A percentile compares a stretch with the other conserved stretches of the same genome.
Conservation (phyloP, 1,140 invertebrate genomes). For the Bombyx mandarina region DNA sequence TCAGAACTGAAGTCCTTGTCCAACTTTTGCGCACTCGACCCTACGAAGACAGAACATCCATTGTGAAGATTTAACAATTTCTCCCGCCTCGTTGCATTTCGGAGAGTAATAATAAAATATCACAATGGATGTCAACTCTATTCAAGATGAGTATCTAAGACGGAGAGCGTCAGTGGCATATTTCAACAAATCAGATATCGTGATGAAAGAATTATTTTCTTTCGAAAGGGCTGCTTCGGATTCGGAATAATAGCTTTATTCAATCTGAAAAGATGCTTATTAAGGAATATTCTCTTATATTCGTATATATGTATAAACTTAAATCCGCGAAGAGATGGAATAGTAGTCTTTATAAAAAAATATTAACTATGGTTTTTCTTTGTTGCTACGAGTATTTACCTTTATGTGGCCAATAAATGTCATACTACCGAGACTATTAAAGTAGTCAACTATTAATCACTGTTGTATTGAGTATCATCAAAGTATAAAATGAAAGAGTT, state of each 20-base stretch:
- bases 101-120: slow-evolving; percentile 67
- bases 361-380: too few species aligned
- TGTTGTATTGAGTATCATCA: too few species aligned
- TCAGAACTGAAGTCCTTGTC: slow-evolving; percentile 42
- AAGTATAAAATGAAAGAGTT: too few species aligned
- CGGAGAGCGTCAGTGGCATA: slow-evolving; percentile 60
- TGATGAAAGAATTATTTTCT: slow-evolving; percentile 50
- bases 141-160: slow-evolving; percentile 65
- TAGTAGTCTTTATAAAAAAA: too few species aligned
- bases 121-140: slow-evolving; percentile 66
- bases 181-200: slow-evolving; percentile 52
- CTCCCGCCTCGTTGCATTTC: slow-evolving; percentile 58
- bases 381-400: too few species aligned
- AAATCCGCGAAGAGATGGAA: too few species aligned
- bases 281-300: slow-evolving; percentile 12
- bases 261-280: slow-evolving; percentile 12
- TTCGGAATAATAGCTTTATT: slow-evolving; percentile 28
- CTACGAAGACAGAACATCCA: slow-evolving; percentile 55
- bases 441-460: too few species aligned
- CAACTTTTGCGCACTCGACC: slow-evolving; percentile 57
- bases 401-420: too few species aligned
- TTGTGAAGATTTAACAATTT: slow-evolving; percentile 66
- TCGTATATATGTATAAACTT: too few species aligned
- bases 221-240: slow-evolving; percentile 37
- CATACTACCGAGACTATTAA: too few species aligned